Base-by-base conservation (phyloP, 1,140 invertebrate species). In the Sinella curviseta region DNA sequence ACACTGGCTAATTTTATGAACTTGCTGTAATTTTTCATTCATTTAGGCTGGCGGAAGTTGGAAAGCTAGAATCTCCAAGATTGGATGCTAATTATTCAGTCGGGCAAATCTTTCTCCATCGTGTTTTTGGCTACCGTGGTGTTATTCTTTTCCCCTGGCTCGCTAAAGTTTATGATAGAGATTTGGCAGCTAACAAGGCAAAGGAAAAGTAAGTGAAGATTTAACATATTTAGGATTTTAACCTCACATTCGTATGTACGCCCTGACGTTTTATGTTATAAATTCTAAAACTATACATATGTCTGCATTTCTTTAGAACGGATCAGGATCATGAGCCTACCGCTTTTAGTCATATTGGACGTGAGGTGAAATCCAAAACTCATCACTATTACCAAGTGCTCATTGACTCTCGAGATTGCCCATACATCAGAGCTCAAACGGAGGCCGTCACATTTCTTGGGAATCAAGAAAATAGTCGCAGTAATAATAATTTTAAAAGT, bases 381-480 rank as follows among this genome's bases (percentile, higher is more conserved):
- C 95, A 97, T 84, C 94, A 94, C n/a, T 98, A 97, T 87, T 98
- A 98, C 87, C 96, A 98, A 90, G 96, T 97, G 26, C 89, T 99
- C 4, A 98, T 99, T 85, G 97, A 99, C 88, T 94, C 95, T 77
- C 90, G 97, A 86, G 97, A 99, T 89, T 97, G 95, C 86, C 96
- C 96, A 30, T 95, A 93, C 87, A 97, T 98, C 88, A 95, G 96
- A 85, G 95, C 96, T 4, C 96, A 98, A 89, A 97, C 96, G 55
- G 96, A 98, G 89, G 95, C 96, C 35, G 97, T 99, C 0, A 98
- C 97, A n/a, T 98, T 99, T 88, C 88, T 98, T 30, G 96, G 96
- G 2, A 97, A 96, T 86, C 96, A 97, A 87, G 96, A 98, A 86
- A 96, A 95, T 24, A 97, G 94, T 85, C 89, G 95, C 48, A 95